A percentile compares a stretch with the other conserved stretches of the same genome.
These are phyloP conservation scores for Gibbula magus DNA, from an alignment of 2,888 invertebrate genomes.

Conservation along the genomic window DNA sequence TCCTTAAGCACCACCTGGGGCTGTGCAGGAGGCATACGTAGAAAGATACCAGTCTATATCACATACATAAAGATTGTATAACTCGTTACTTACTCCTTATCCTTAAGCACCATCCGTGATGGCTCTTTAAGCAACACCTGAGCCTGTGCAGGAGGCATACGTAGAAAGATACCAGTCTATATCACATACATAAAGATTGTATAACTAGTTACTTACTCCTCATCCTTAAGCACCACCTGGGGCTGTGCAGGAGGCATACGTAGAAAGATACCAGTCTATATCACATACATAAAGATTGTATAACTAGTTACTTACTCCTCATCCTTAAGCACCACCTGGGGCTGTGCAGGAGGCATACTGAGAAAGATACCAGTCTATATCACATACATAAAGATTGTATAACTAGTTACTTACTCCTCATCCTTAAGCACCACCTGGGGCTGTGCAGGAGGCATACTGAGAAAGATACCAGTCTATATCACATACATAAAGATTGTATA, in stretches of 20 bases:
- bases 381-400: slow-evolving; percentile 78
- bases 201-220: slow-evolving; percentile 51
- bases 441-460: slow-evolving; percentile 73
- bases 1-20: slow-evolving; percentile 61
- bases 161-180: slow-evolving; percentile 92
- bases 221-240: slow-evolving; percentile 60
- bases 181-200: slow-evolving; percentile 80
- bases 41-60: slow-evolving; percentile 91
- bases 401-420: slow-evolving; percentile 53
- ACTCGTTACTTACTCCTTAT: slow-evolving; percentile 55
- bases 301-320: slow-evolving; percentile 53
- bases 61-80: slow-evolving; percentile 78
- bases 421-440: slow-evolving; percentile 61
- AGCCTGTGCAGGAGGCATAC: slow-evolving; percentile 52
- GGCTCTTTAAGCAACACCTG: no score
- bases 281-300: slow-evolving; percentile 79
- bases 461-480: slow-evolving; percentile 91
- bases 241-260: slow-evolving; percentile 62
- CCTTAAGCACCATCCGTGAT: no score
- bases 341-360: slow-evolving; percentile 62
- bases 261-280: slow-evolving; percentile 92
- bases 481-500: slow-evolving; percentile 78
- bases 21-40: slow-evolving; percentile 73
- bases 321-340: slow-evolving; percentile 60
- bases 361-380: slow-evolving; percentile 93